Conservation (phyloP, 2,113 vertebrate genomes). For the Prionailurus bengalensis region DNA sequence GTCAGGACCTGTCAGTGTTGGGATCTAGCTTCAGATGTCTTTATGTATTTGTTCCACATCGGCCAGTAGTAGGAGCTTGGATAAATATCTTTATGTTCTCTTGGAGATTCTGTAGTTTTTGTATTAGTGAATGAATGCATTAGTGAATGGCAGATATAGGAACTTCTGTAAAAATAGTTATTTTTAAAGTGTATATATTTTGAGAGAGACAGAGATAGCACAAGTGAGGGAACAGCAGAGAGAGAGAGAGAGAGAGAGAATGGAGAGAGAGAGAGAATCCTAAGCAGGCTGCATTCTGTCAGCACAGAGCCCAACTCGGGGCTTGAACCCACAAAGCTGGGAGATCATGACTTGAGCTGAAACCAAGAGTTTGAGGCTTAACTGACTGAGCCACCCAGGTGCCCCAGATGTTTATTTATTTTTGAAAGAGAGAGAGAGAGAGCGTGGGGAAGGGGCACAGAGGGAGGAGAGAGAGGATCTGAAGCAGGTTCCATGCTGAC, state of each 20-base stretch:
- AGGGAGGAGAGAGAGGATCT: no score
- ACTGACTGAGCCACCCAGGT: not conserved
- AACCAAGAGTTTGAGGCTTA: not conserved
- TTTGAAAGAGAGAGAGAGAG: no score
- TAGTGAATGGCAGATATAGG: not conserved
- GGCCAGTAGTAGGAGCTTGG: conserved; percentile 41
- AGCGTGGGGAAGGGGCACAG: no score
- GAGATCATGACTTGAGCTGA: not conserved
- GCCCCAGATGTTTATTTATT: not conserved
- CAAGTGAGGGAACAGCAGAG: not conserved
- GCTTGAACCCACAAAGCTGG: not conserved
- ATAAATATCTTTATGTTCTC: conserved; percentile 64
- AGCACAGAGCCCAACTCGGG: not conserved
- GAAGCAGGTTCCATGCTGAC: no score
- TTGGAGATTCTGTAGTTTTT: conserved; percentile 30
- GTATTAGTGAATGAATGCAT: conserved; percentile 18
- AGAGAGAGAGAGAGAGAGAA: no score
- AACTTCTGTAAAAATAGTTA: not conserved
- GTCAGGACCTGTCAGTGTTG: not conserved
- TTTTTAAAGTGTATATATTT: not conserved
- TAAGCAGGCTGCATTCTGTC: not conserved
- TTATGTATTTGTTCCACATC: conserved; percentile 42
- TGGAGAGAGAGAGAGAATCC: not conserved
- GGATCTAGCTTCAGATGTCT: not conserved
- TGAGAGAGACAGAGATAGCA: not conserved